Evolutionary conservation across 2,888 invertebrate genomes (phyloP), one percentile per base, ranked within the genome.

Genomic region (Andrena bicolor): DNA sequence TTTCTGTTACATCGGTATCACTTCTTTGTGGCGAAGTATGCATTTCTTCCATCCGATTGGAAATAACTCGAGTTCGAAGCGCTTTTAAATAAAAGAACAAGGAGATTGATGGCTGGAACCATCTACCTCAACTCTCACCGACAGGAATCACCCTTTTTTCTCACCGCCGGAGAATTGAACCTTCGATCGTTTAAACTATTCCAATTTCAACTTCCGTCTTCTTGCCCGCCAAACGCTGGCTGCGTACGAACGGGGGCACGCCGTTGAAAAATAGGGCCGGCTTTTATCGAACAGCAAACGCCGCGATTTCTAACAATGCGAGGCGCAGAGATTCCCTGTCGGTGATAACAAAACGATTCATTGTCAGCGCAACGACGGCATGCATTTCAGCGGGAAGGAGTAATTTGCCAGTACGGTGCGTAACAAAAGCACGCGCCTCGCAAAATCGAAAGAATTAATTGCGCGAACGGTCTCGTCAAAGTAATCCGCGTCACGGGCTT

Each of bases 281-380:
- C 16, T 68, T 74, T 68, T 41, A 68, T 58, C 23, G 68, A 32
- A 56, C 23, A 16, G 30, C 7, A 35, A 68, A 66, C 35, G 35
- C n/a, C 68, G 41, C 23, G 68, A 30, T 41, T 16, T 6, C 20
- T 41, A 56, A 48, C 68, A 30, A 66, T 66, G 41, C 66, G 20
- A 66, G 20, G 23, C 16, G 41, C n/a, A 3, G 20, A 1, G 41
- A 30, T 30, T 58, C 48, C 28, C 41, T 2, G n/a, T 10, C 16
- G 2, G 20, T 1, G 56, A 20, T 10, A 32, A 28, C 49, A 41
- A 60, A 65, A 26, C 53, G 35, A n/a, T 73, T 48, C 32, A 48
- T 69, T 23, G 69, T n/a, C 8, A 26, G 30, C 7, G 28, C 7
- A 30, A 30, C n/a, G n/a, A n/a, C 60, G 1, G 30, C 28, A 32